Evolutionary conservation across 2,797 vertebrate genomes (phyloP), one percentile per base, ranked within the genome.

Genomic region (Notolabrus celidotus): DNA sequence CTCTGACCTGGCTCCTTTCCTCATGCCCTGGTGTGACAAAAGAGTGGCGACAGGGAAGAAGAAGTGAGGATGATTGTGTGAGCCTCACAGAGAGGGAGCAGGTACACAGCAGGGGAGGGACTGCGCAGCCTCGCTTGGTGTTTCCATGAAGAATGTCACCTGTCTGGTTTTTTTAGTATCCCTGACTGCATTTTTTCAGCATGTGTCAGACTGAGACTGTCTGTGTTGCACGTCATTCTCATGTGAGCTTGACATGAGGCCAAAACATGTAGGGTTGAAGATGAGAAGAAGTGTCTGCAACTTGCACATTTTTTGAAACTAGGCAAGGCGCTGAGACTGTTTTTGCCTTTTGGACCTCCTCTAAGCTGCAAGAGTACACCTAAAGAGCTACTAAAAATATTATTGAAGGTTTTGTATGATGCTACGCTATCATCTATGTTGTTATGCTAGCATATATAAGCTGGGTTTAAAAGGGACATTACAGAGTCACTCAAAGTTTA

Each of bases 1-100:
- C 73, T 99, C 97, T 25, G 92, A 92, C 84, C 95, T 94, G 9
- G 88, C 86, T 50, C 89, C 92, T 94, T 97, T 96, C 89, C 97
- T 99, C 95, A 97, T 96, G 55, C 97, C 97, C 98, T 99, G 81
- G 53, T 53, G 54, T 50, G 63, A 39, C 20, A 61, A 52, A 45
- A 72, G 22, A 74, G 34, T 5, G 5, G 8, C 61, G 29, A 74
- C 50, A 27, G 20, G 47, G 31, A 25, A 43, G 29, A 33, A 43
- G 59, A 6, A 55, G 12, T 17, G 20, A 57, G 10, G 16, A 10
- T 12, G 36, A 71, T 10, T 38, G 45, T 10, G 3, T 5, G 51
- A 51, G 38, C 6, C n/a, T 47, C 19, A 6, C 45, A 15, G 34
- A 60, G 29, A 46, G 33, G 5, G 10, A 52, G 46, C 0, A 43